These are phyloP conservation scores for Tyrophagus putrescentiae DNA, from an alignment of 1,140 invertebrate species.

Conservation along the genomic window DNA sequence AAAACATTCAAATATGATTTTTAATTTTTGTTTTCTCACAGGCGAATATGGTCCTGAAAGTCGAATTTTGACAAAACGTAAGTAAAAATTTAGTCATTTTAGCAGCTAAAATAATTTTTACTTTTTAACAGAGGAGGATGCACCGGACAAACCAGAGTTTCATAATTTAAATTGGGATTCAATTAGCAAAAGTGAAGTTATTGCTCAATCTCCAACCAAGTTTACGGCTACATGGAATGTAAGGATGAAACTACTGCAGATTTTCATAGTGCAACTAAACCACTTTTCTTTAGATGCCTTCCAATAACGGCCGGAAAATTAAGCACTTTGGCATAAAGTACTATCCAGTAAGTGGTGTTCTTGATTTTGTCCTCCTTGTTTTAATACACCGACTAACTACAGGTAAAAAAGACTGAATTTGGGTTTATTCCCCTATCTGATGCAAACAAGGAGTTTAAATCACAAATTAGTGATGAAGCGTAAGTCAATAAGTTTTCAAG, in stretches of 20 bases:
- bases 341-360: constrained; percentile 43
- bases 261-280: background rate
- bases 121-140: constrained; percentile 21
- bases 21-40: background rate
- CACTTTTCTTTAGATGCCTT: constrained; percentile 38
- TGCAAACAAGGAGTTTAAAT: background rate
- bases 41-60: background rate
- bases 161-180: constrained; percentile 15
- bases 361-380: background rate
- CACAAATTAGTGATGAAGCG: constrained; percentile 1
- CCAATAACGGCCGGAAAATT: constrained; percentile 73
- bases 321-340: constrained; percentile 62
- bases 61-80: background rate
- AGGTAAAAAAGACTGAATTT: constrained; percentile 10
- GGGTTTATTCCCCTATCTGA: background rate
- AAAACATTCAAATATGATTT: background rate
- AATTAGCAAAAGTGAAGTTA: constrained; percentile 8
- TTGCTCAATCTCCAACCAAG: constrained; percentile 2
- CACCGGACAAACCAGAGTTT: constrained; percentile 28
- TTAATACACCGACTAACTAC: background rate
- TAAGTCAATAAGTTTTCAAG: constrained; percentile 32
- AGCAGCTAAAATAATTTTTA: background rate
- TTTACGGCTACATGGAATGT: constrained; percentile 43
- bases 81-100: background rate
- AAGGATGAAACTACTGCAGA: background rate